Conservation (phyloP, 2,113 vertebrate species). For the Hyperoodon ampullatus region DNA sequence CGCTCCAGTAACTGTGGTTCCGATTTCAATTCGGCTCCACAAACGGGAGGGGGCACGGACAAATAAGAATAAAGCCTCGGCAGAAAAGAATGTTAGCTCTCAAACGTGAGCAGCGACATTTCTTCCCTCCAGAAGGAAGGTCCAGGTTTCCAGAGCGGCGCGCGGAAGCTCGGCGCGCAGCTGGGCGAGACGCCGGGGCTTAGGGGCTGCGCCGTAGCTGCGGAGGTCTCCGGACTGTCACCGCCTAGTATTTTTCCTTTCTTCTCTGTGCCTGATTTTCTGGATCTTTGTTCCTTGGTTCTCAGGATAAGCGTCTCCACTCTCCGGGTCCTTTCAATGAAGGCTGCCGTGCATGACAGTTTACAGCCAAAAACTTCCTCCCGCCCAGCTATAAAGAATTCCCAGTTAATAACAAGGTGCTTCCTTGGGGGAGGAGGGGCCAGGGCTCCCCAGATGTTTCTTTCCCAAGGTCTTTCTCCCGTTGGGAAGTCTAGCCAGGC, state of each 20-base stretch:
- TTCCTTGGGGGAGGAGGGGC: background rate
- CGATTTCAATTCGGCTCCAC: background rate
- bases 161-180: fast-evolving
- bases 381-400: slow-evolving; percentile 75
- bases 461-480: background rate
- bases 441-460: background rate
- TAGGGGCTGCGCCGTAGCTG: fast-evolving
- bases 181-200: background rate
- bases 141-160: fast-evolving
- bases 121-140: fast-evolving
- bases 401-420: slow-evolving; percentile 57
- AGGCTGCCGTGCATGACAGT: slow-evolving; percentile 82
- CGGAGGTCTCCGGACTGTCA: background rate
- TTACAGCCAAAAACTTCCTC: slow-evolving; percentile 85
- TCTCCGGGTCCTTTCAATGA: slow-evolving; percentile 73
- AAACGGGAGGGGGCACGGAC: fast-evolving
- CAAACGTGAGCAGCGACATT: fast-evolving
- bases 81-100: background rate
- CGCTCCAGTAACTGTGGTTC: background rate
- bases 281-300: slow-evolving; percentile 69
- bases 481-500: background rate
- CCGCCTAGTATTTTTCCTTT: background rate
- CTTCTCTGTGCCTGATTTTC: slow-evolving; percentile 48
- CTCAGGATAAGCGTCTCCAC: slow-evolving; percentile 63
- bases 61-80: background rate